phyloP scores from a whole-genome alignment of 92 coral and sea anemone genomes.

The Paramuricea clavata region DNA sequence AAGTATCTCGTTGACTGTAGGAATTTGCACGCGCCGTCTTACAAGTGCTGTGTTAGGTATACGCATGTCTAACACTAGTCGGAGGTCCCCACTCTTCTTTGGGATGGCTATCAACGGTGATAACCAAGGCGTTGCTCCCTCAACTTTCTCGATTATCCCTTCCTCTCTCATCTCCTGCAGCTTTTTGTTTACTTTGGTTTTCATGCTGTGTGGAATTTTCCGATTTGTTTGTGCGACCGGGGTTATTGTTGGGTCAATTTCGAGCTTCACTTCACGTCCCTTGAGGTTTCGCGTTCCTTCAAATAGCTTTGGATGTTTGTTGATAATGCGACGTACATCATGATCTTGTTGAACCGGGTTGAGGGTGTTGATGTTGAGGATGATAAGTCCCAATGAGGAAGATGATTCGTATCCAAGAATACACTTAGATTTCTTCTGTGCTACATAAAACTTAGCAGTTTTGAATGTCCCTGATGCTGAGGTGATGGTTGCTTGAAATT shows the following conservation, averaged over 20 bases:
- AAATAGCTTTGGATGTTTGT: too few relatives aligned
- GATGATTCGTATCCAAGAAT: slow-evolving; percentile 60
- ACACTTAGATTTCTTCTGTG: slow-evolving; percentile 22
- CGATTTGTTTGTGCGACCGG: too few relatives aligned
- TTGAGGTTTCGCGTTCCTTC: too few relatives aligned
- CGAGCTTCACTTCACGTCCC: too few relatives aligned
- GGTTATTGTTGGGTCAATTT: slow-evolving; percentile 50
- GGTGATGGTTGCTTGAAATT: slow-evolving; percentile 39
- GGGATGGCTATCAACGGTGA: slow-evolving; percentile 64
- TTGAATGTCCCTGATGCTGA: slow-evolving; percentile 50
- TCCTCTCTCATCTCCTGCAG: too few relatives aligned
- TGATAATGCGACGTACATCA: slow-evolving; percentile 17
- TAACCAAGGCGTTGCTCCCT: too few relatives aligned
- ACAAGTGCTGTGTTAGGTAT: slow-evolving; percentile 61
- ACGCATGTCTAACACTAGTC: slow-evolving; percentile 66
- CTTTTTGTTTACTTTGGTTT: too few relatives aligned
- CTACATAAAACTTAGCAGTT: slow-evolving; percentile 46
- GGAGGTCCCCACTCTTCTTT: slow-evolving; percentile 66
- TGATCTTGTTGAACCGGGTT: slow-evolving; percentile 23
- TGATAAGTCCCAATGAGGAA: slow-evolving; percentile 41
- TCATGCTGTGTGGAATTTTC: too few relatives aligned
- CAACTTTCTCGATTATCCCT: too few relatives aligned
- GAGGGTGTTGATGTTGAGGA: slow-evolving; percentile 49
- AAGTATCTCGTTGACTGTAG: slow-evolving; percentile 66
- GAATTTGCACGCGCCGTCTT: slow-evolving; percentile 68